Percentiles rank a stretch among this genome's conserved stretches.
These are phyloP conservation scores for Chionoecetes opilio DNA, from an alignment of 1,140 invertebrate species.

Conservation along the genomic window DNA sequence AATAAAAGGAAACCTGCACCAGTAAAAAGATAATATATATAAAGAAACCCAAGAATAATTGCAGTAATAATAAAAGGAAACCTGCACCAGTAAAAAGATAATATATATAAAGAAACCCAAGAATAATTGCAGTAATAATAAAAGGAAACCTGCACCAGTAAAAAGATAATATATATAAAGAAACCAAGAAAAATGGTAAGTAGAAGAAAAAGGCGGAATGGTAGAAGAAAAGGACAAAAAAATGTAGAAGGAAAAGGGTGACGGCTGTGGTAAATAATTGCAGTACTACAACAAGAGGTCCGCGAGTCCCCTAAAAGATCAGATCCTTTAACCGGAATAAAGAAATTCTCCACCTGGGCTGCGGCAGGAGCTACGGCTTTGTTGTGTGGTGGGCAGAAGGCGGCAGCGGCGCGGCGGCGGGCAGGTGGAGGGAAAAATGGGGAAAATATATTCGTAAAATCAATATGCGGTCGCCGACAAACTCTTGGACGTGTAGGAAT, in stretches of 20 bases:
- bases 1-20: too few relatives aligned
- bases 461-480: conserved; percentile 7
- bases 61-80: too few relatives aligned
- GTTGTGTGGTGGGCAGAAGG: conserved; percentile 4
- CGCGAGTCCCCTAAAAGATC: conserved; percentile 16
- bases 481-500: conserved; percentile 10
- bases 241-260: background rate
- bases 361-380: conserved; percentile 1
- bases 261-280: background rate
- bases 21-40: too few relatives aligned
- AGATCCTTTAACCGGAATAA: conserved; percentile 19
- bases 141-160: too few relatives aligned
- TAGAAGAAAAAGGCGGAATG: background rate
- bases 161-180: background rate
- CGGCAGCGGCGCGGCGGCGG: background rate
- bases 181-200: background rate
- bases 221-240: background rate
- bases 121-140: background rate
- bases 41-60: too few relatives aligned
- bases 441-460: conserved; percentile 6
- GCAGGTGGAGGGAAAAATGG: conserved; percentile 6
- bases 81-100: too few relatives aligned
- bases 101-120: too few relatives aligned
- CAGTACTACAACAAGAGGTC: background rate
- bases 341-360: conserved; percentile 6